Evolutionary conservation across 2,888 invertebrate genomes (phyloP).

Genomic region (Geophilus truncorum): DNA sequence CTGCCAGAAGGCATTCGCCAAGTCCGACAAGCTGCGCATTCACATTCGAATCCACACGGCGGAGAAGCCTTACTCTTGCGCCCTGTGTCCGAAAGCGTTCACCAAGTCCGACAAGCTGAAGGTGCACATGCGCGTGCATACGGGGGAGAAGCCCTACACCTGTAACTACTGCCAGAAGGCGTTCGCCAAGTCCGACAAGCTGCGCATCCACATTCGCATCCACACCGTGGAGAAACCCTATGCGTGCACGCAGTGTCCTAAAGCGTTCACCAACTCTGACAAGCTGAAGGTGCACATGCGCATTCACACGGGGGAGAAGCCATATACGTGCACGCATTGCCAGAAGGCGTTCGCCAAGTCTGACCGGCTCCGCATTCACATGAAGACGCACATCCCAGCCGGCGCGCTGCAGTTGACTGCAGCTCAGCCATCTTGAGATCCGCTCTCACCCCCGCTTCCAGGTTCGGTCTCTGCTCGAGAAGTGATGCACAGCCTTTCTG

Average conservation of each 20-base stretch:
- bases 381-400: conserved; percentile 16
- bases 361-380: conserved; percentile 20
- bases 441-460: conserved; percentile 20
- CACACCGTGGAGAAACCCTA: conserved; percentile 25
- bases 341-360: conserved; percentile 20
- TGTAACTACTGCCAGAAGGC: conserved; percentile 43
- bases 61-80: conserved; percentile 43
- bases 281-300: conserved; percentile 20
- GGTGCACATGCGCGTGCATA: conserved; percentile 44
- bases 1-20: conserved; percentile 35
- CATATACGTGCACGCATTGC: conserved; percentile 16
- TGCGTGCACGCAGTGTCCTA: conserved; percentile 20
- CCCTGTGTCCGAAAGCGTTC: conserved; percentile 41
- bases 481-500: conserved; percentile 20
- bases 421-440: conserved; percentile 13
- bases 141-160: conserved; percentile 43
- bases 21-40: conserved; percentile 35
- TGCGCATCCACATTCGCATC: conserved; percentile 31
- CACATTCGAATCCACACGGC: conserved; percentile 44
- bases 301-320: conserved; percentile 20
- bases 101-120: conserved; percentile 44
- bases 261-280: conserved; percentile 20
- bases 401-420: conserved; percentile 1
- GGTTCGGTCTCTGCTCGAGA: conserved; percentile 20
- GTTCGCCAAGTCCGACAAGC: conserved; percentile 31